Evolutionary conservation across 2,113 vertebrate species (phyloP).

Genomic region (Lophura nycthemera): DNA sequence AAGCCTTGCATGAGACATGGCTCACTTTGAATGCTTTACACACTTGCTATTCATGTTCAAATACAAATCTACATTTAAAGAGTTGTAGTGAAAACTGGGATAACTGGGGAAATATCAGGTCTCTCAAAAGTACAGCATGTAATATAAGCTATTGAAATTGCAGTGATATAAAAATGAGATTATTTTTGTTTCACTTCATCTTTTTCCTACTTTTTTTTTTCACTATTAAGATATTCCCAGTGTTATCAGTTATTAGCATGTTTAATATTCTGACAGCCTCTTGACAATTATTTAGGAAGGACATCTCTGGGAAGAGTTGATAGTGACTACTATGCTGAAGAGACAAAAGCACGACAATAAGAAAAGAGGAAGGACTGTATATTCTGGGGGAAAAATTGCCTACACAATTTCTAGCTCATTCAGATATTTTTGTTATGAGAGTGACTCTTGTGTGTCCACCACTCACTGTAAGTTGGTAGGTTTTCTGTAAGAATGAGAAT

Average conservation of each 20-base stretch:
- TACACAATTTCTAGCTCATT: background rate
- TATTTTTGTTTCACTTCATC: background rate
- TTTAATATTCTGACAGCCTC: background rate
- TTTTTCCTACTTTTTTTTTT: background rate
- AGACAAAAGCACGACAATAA: background rate
- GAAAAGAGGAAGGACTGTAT: background rate
- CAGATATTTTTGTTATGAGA: background rate
- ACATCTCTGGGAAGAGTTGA: background rate
- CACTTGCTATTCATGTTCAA: background rate
- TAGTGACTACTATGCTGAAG: background rate
- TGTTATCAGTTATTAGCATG: background rate
- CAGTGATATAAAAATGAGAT: background rate
- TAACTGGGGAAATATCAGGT: background rate
- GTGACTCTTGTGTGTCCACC: background rate
- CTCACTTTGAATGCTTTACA: background rate
- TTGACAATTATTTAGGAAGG: background rate
- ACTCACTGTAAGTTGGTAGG: background rate
- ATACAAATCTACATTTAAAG: background rate
- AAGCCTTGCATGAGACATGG: accelerated
- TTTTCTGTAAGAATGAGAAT: background rate
- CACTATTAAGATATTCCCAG: background rate
- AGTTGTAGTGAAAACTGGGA: background rate
- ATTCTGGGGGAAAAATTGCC: background rate
- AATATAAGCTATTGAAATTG: background rate
- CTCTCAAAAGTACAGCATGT: background rate